Evolutionary conservation across 2,888 invertebrate genomes (phyloP), one percentile per base, ranked within the genome.

Genomic region (Dioctria linearis): DNA sequence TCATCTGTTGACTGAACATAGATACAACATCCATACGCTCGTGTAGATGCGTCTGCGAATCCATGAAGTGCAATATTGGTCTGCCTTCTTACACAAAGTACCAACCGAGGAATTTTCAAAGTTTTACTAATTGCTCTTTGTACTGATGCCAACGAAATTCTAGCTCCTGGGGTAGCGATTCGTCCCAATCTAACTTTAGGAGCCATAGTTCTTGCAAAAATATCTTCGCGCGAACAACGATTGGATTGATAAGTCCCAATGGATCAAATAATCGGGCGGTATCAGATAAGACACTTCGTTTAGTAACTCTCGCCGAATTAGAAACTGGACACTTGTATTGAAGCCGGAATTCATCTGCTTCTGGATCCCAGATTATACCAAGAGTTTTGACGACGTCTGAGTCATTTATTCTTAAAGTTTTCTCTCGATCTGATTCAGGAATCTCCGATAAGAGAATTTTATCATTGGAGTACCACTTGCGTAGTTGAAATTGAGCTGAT

Each of bases 401-500:
- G 43, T 66, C 66, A 42, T 43, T n/a, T 3, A 66, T 42, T 13
- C 13, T 66, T 2, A 66, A 1, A 39, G 13, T 11, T 0, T 43
- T 66, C 40, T 66, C 43, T 2, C 66, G 6, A 9, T 42, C 0
- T 13, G 42, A 9, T 43, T 43, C 66, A 5, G 66, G 66, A 42
- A 66, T 66, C 13, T 43, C 5, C 2, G 3, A 3, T 13, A 66
- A 1, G 11, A 83, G 4, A 0, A 3, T 0, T 43, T 54, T 40
- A 37, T 78, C 65, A 59, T 83, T 83, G 1, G 82, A 57, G 81
- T 79, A 71, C 83, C 83, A 83, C 37, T 83, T 83, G 9, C 80
- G 66, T 3, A 83, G 76, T 5, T 81, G 65, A 54, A 84, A 82
- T 5, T 80, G 78, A 8, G 81, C 83, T 5, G 8, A 8, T 1